Evolutionary conservation across 1,140 invertebrate species (phyloP).

Genomic region (Conus ventricosus): DNA sequence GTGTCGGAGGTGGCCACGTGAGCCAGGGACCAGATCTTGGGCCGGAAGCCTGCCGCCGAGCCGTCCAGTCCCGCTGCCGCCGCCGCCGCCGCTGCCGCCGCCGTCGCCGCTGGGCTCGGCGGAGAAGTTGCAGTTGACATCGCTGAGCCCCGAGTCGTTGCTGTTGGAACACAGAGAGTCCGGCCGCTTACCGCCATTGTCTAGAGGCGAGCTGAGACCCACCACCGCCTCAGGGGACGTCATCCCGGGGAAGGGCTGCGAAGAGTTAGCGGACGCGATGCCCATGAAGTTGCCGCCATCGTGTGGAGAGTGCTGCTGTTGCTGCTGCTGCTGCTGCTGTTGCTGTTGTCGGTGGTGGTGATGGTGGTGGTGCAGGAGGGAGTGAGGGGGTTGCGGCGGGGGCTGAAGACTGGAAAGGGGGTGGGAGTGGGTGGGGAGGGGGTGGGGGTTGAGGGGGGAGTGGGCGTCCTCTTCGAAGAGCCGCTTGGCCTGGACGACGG

Average conservation of each 20-base stretch:
- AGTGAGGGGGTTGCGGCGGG: not conserved
- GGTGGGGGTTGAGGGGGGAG: not conserved
- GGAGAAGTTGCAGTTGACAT: constrained; percentile 61
- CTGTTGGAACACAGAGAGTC: constrained; percentile 70
- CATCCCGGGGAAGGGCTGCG: not conserved
- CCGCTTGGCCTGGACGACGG: constrained; percentile 22
- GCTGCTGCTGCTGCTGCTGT: constrained; percentile 28
- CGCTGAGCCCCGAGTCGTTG: constrained; percentile 69
- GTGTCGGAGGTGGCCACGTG: constrained; percentile 95
- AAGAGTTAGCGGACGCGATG: constrained; percentile 16
- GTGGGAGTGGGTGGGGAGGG: constrained; percentile 14
- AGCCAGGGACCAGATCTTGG: constrained; percentile 97
- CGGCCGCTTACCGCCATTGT: constrained; percentile 52
- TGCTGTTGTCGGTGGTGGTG: constrained; percentile 17
- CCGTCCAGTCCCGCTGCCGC: constrained; percentile 13
- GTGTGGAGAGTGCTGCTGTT: constrained; percentile 21
- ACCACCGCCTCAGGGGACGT: not conserved
- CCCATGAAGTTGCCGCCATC: constrained; percentile 21
- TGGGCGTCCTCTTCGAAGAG: constrained; percentile 26
- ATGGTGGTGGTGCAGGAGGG: constrained; percentile 10
- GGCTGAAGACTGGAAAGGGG: constrained; percentile 7
- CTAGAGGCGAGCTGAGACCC: constrained; percentile 21
- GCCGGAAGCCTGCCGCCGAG: constrained; percentile 80
- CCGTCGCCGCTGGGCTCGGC: constrained; percentile 42
- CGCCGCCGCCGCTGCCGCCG: constrained; percentile 3